These are phyloP conservation scores for Diplosoma virens DNA, from an alignment of 23 tunicate genomes.

Conservation along the genomic window DNA sequence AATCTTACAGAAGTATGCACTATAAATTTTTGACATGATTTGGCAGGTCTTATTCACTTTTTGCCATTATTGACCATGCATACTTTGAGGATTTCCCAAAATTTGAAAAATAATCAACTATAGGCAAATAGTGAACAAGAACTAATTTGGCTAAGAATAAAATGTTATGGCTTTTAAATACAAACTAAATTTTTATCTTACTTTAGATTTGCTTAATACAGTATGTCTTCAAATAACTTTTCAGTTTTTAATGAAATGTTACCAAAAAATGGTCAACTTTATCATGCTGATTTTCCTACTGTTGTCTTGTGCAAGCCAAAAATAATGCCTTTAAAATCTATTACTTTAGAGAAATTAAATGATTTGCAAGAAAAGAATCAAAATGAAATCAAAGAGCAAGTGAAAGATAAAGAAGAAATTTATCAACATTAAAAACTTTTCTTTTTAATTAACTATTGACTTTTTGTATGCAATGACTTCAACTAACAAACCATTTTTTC, in stretches of 20 bases:
- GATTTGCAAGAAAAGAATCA: conserved; percentile 83
- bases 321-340: conserved; percentile 89
- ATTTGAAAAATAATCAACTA: no score
- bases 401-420: no score
- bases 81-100: no score
- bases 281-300: conserved; percentile 83
- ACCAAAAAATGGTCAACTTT: conserved; percentile 80
- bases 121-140: no score
- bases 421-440: not conserved
- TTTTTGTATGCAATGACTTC: conserved; percentile 17
- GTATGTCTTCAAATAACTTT: conserved; percentile 1
- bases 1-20: no score
- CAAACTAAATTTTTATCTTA: not conserved
- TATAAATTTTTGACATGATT: no score
- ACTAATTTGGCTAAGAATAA: no score
- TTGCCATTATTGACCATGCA: no score
- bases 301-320: conserved; percentile 91
- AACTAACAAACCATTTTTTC: conserved; percentile 16
- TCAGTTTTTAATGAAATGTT: conserved; percentile 68
- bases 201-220: not conserved
- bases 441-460: not conserved
- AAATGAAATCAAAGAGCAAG: conserved; percentile 28
- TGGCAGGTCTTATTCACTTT: no score
- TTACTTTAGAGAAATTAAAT: conserved; percentile 86
- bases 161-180: no score